phyloP scores from a whole-genome alignment of 2,888 invertebrate species.

The Cosmia trapezina region DNA sequence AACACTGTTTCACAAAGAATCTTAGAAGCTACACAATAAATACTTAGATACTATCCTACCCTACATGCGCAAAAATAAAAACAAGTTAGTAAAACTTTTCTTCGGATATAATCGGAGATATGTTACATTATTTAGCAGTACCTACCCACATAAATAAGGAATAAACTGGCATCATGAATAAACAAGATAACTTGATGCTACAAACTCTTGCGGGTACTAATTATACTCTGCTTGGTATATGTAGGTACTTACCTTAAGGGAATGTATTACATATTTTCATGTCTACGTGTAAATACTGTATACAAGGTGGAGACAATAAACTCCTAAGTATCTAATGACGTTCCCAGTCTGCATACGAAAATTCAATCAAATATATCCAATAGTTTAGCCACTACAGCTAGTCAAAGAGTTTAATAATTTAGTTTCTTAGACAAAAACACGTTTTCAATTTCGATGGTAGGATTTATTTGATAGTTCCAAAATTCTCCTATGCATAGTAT shows the following conservation, averaged over 20 bases:
- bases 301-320: neutral
- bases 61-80: too few species aligned
- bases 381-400: neutral
- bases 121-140: slow-evolving; percentile 44
- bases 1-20: too few species aligned
- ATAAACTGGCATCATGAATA: slow-evolving; percentile 53
- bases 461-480: too few species aligned
- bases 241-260: neutral
- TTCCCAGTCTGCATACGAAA: neutral
- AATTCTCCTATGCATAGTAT: too few species aligned
- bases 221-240: slow-evolving; percentile 16
- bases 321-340: neutral
- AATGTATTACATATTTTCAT: neutral
- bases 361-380: neutral
- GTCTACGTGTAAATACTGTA: neutral
- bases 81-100: slow-evolving; percentile 21
- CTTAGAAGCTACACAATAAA: too few species aligned
- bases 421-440: too few species aligned
- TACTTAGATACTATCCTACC: too few species aligned
- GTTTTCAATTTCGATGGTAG: too few species aligned
- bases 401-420: neutral
- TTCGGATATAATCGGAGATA: slow-evolving; percentile 48
- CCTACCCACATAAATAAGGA: slow-evolving; percentile 47
- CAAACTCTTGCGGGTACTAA: slow-evolving; percentile 42
- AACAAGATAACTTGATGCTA: slow-evolving; percentile 38